These are phyloP conservation scores for Colossoma macropomum DNA, from an alignment of 2,113 vertebrate genomes.

Conservation along the genomic window DNA sequence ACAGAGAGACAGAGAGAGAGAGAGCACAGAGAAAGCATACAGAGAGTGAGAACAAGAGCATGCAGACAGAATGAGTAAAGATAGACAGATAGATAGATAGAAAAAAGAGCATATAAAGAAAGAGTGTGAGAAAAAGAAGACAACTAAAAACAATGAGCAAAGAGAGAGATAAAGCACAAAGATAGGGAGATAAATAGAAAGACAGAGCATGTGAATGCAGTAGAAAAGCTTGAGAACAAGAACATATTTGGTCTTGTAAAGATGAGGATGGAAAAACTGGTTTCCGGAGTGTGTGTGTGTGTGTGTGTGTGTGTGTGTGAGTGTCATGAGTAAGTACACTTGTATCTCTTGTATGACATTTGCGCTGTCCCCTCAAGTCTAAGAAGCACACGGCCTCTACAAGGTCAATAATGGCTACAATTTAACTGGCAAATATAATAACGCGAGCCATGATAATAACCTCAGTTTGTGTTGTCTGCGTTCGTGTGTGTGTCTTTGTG, in stretches of 20 bases:
- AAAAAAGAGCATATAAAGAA: too few species aligned
- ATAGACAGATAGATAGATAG: too few species aligned
- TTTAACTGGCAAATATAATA: background rate
- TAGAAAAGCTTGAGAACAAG: background rate
- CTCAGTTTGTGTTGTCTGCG: slow-evolving; percentile 15
- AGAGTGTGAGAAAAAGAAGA: background rate
- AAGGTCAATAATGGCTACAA: slow-evolving; percentile 33
- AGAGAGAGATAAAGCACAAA: background rate
- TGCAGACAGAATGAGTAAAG: background rate
- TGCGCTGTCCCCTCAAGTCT: slow-evolving; percentile 8
- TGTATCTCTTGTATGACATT: background rate
- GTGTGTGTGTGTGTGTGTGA: slow-evolving; percentile 3
- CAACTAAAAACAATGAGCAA: too few species aligned
- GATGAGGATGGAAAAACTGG: slow-evolving; percentile 24
- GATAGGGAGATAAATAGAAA: background rate
- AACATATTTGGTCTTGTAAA: slow-evolving; percentile 1
- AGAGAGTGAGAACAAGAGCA: too few species aligned
- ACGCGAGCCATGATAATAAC: slow-evolving; percentile 34
- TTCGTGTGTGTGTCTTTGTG: slow-evolving; percentile 25
- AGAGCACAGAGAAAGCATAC: background rate
- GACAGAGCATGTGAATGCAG: too few species aligned
- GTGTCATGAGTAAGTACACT: slow-evolving; percentile 6
- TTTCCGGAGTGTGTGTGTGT: background rate
- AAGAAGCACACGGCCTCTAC: slow-evolving; percentile 13
- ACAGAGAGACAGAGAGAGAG: background rate